Conservation (phyloP, 2,888 invertebrate species). For the Philhelius pedissequus region DNA sequence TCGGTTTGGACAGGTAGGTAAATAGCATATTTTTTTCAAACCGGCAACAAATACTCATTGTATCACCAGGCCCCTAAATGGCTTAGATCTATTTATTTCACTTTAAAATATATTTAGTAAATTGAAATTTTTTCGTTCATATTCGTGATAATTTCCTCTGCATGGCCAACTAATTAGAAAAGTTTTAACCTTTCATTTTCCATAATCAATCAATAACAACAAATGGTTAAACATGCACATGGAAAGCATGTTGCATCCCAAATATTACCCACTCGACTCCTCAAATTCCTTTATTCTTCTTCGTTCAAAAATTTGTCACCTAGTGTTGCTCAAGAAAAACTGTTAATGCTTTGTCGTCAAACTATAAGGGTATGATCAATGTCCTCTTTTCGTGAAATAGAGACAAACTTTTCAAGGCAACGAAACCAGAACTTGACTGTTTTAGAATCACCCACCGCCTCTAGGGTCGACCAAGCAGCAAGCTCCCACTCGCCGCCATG, state of each 20-base stretch:
- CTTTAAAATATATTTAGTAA: no score
- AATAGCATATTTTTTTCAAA: no score
- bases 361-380: slow-evolving; percentile 62
- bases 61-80: no score
- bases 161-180: slow-evolving; percentile 37
- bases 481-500: background rate
- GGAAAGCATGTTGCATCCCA: background rate
- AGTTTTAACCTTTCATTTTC: slow-evolving; percentile 26
- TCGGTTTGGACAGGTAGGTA: no score
- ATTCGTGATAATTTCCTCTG: no score
- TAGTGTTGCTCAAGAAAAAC: slow-evolving; percentile 49
- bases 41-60: no score
- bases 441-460: background rate
- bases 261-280: background rate
- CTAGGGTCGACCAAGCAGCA: background rate
- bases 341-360: slow-evolving; percentile 62
- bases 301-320: slow-evolving; percentile 55
- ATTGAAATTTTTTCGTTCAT: no score
- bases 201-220: background rate
- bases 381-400: slow-evolving; percentile 51
- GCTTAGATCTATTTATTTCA: no score
- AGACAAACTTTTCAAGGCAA: slow-evolving; percentile 55
- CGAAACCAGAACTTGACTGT: slow-evolving; percentile 28
- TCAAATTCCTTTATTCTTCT: background rate
- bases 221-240: background rate